These are phyloP conservation scores for Uloborus plumipes DNA, from an alignment of 2,888 invertebrate genomes.

Conservation along the genomic window DNA sequence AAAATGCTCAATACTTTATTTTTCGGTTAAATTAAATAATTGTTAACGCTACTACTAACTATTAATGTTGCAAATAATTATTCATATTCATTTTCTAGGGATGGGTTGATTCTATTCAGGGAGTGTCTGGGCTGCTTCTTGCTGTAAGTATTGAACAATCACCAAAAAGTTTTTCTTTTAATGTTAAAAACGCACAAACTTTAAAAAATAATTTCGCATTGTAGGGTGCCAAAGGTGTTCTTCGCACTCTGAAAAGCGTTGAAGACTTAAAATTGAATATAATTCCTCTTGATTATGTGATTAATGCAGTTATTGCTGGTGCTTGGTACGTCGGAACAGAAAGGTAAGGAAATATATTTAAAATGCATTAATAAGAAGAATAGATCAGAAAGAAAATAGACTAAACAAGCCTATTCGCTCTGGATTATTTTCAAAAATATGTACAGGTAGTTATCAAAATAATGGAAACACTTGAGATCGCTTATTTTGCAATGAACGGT, in stretches of 20 bases:
- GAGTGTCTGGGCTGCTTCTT: constrained; percentile 41
- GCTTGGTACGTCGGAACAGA: constrained; percentile 82
- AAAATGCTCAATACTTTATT: too few relatives aligned
- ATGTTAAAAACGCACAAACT: background rate
- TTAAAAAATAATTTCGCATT: background rate
- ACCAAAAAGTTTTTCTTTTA: too few relatives aligned
- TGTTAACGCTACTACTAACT: too few relatives aligned
- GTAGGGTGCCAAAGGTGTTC: constrained; percentile 55
- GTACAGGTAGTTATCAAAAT: too few relatives aligned
- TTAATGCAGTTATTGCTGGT: constrained; percentile 87
- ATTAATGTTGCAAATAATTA: background rate
- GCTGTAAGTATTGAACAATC: constrained; percentile 47
- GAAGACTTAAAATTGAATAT: constrained; percentile 75
- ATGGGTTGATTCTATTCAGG: constrained; percentile 55
- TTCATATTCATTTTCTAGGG: constrained; percentile 26
- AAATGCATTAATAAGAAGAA: too few relatives aligned
- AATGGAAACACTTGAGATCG: too few relatives aligned
- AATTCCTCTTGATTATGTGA: constrained; percentile 92
- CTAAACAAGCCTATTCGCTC: too few relatives aligned
- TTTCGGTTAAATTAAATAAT: too few relatives aligned
- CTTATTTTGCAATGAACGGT: too few relatives aligned
- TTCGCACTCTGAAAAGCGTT: constrained; percentile 34
- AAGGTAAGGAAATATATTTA: constrained; percentile 22
- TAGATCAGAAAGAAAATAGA: too few relatives aligned
- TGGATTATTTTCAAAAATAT: too few relatives aligned